These are phyloP conservation scores for Notoglanidium macrostoma DNA, from an alignment of 2,797 vertebrate genomes.

Conservation along the genomic window DNA sequence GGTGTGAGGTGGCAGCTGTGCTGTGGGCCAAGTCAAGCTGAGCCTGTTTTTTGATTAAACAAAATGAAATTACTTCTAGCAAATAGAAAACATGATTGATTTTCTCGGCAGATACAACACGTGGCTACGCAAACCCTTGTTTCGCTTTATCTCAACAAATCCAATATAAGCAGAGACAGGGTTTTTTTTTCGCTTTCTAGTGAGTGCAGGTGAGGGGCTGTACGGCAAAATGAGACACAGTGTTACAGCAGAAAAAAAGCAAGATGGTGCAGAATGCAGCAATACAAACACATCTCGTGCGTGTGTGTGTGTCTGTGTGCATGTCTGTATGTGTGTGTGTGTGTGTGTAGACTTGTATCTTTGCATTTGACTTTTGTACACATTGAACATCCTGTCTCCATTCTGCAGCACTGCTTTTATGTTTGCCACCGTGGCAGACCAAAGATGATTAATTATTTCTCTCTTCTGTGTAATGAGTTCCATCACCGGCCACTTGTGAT, in stretches of 20 bases:
- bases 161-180: slow-evolving; percentile 59
- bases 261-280: not conserved
- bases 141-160: slow-evolving; percentile 71
- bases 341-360: not conserved
- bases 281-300: not conserved
- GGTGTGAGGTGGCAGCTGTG: slow-evolving; percentile 57
- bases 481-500: slow-evolving; percentile 73
- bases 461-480: slow-evolving; percentile 70
- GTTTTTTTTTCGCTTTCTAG: slow-evolving; percentile 34
- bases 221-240: slow-evolving; percentile 27
- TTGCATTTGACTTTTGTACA: slow-evolving; percentile 12
- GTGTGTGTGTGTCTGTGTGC: not conserved
- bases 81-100: slow-evolving; percentile 70
- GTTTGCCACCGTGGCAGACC: slow-evolving; percentile 56
- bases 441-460: slow-evolving; percentile 72
- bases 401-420: slow-evolving; percentile 52
- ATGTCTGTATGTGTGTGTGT: not conserved
- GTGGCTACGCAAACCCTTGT: slow-evolving; percentile 63
- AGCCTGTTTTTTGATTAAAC: slow-evolving; percentile 70
- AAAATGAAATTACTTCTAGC: slow-evolving; percentile 71
- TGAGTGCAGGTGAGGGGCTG: slow-evolving; percentile 59
- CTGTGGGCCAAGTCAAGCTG: slow-evolving; percentile 58
- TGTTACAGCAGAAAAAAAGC: not conserved
- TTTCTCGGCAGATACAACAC: slow-evolving; percentile 64
- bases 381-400: slow-evolving; percentile 47